Base-by-base conservation (phyloP, 1,140 invertebrate species). In the Bombyx mandarina region DNA sequence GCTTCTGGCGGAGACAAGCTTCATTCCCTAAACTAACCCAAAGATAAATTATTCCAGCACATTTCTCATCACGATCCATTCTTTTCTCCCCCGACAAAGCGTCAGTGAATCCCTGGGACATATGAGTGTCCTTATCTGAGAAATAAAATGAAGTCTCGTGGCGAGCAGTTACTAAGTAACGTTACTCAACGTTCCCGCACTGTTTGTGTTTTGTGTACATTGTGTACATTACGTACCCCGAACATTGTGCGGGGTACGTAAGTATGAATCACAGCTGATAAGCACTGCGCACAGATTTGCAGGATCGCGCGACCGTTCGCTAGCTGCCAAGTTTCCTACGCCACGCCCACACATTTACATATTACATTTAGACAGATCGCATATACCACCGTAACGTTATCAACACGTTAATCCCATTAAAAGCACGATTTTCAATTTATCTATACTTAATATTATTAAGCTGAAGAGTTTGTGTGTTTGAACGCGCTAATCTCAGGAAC, bases 231-330 rank as follows among this genome's bases (percentile, higher is more conserved):
- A 18, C 12, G 12, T 18, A 18, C 12, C 8, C 52, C 8, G 9
- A 2, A n/a, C n/a, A 6, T 43, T 35, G 56, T 75, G 64, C 55
- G 58, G 46, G 44, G 26, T 50, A 72, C 65, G 67, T 65, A 67
- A 69, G 69, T 77, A 83, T 83, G 82, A 86, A 86, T 84, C 79
- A 81, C 67, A 67, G 71, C 79, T 82, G 77, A 86, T 86, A 86
- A 84, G 82, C 78, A 64, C 66, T 67, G 71, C 61, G 71, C 66
- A 65, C 76, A 83, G 75, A 86, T 86, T 82, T 80, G 75, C 75
- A 71, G 73, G 77, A 78, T 78, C 70, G 72, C 62, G 67, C 69
- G 63, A 69, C 71, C 69, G 71, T 70, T 62, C 62, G 69, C 62
- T 70, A 65, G 68, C 65, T 84, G 79, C 77, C 79, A 84, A 84